phyloP scores from a whole-genome alignment of 2,113 vertebrate genomes.

The Lota lota region DNA sequence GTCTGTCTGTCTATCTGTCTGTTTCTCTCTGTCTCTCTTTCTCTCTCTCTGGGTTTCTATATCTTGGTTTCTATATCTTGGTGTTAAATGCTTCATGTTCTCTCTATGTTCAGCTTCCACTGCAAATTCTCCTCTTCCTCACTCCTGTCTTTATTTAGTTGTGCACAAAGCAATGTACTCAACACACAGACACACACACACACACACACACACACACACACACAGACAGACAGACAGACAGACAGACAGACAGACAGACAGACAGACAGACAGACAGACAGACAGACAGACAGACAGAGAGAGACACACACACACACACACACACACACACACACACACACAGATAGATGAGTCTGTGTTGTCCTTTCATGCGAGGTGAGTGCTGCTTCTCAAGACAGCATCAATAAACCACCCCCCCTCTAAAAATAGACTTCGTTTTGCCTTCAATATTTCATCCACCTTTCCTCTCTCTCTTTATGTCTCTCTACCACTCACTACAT shows the following conservation, averaged over 20 bases:
- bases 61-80: too few species aligned
- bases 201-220: too few species aligned
- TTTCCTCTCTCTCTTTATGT: slow-evolving; percentile 19
- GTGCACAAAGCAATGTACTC: too few species aligned
- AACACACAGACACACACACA: too few species aligned
- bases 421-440: slow-evolving; percentile 65
- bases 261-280: background rate
- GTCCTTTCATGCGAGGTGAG: slow-evolving; percentile 36
- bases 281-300: background rate
- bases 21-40: too few species aligned
- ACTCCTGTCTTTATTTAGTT: too few species aligned
- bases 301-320: background rate
- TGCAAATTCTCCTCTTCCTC: too few species aligned
- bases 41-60: too few species aligned
- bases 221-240: background rate
- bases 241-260: background rate
- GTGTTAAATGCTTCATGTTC: too few species aligned
- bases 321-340: slow-evolving; percentile 4
- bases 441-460: slow-evolving; percentile 70
- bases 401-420: slow-evolving; percentile 71
- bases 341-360: background rate
- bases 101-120: too few species aligned
- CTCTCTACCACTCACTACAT: too few species aligned
- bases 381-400: slow-evolving; percentile 37
- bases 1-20: too few species aligned